Conservation (phyloP, 2,113 vertebrate genomes). For the Meleagris gallopavo region DNA sequence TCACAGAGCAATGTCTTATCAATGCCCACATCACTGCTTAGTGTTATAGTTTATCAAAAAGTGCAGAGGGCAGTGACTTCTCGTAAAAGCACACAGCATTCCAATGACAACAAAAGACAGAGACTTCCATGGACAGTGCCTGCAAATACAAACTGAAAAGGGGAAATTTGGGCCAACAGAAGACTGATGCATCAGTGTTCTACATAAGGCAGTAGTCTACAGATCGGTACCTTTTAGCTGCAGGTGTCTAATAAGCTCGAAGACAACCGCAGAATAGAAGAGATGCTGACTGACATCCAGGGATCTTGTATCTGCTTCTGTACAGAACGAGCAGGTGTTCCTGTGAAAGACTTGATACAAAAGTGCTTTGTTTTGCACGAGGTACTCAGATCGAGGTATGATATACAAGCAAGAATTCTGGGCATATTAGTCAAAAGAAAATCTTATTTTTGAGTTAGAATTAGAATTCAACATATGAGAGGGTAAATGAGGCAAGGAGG, state of each 20-base stretch:
- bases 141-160: not conserved
- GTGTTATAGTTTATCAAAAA: not conserved
- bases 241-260: not conserved
- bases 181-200: not conserved
- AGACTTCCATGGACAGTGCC: not conserved
- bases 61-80: not conserved
- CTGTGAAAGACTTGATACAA: not conserved
- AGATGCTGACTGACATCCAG: not conserved
- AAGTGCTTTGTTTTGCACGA: constrained; percentile 11
- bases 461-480: not conserved
- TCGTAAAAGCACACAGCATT: not conserved
- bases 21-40: not conserved
- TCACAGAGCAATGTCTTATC: not conserved
- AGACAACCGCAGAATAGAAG: not conserved
- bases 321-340: not conserved
- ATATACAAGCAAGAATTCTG: not conserved
- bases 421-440: not conserved
- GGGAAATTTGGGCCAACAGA: not conserved
- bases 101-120: not conserved
- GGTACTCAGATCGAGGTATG: not conserved
- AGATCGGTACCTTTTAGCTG: not conserved
- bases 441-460: not conserved
- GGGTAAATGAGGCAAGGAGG: not conserved
- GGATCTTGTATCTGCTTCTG: not conserved
- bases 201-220: not conserved